These are phyloP conservation scores for Tribolium madens DNA, from an alignment of 1,140 invertebrate genomes.

Conservation along the genomic window DNA sequence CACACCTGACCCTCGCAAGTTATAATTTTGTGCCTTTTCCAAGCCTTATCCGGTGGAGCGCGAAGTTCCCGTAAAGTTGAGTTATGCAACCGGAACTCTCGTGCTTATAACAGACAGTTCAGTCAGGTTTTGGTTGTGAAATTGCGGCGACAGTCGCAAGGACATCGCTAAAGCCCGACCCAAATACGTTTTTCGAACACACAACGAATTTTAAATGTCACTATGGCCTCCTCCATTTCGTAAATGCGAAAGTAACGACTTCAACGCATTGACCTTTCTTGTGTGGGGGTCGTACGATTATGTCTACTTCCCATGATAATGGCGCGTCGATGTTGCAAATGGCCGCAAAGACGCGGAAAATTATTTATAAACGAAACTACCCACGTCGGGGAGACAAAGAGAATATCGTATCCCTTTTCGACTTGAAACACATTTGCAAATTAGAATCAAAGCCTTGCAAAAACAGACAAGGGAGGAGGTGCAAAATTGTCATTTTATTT, in stretches of 20 bases:
- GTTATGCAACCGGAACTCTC: slow-evolving; percentile 25
- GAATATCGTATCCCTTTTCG: slow-evolving; percentile 8
- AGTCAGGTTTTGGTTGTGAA: slow-evolving; percentile 6
- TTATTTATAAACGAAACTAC: neutral
- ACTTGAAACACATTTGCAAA: slow-evolving; percentile 27
- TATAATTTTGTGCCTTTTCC: slow-evolving; percentile 20
- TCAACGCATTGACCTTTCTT: neutral
- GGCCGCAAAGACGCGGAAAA: neutral
- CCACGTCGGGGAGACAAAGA: neutral
- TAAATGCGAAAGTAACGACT: slow-evolving; percentile 31
- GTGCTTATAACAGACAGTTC: slow-evolving; percentile 22
- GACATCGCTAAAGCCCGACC: slow-evolving; percentile 2
- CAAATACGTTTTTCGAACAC: slow-evolving; percentile 17
- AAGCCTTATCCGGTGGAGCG: slow-evolving; percentile 16
- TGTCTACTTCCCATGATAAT: slow-evolving; percentile 8
- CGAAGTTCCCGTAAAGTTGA: slow-evolving; percentile 24
- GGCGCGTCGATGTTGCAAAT: neutral
- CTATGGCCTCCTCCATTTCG: slow-evolving; percentile 19
- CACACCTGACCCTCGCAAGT: slow-evolving; percentile 27
- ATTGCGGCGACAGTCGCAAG: slow-evolving; percentile 14
- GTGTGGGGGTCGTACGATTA: neutral
- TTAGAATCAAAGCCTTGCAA: slow-evolving; percentile 31
- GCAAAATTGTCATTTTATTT: slow-evolving; percentile 12
- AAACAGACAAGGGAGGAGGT: slow-evolving; percentile 7
- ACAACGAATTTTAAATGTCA: slow-evolving; percentile 33